phyloP scores from a whole-genome alignment of 2,888 invertebrate genomes.

The Standfussiana lucernea region DNA sequence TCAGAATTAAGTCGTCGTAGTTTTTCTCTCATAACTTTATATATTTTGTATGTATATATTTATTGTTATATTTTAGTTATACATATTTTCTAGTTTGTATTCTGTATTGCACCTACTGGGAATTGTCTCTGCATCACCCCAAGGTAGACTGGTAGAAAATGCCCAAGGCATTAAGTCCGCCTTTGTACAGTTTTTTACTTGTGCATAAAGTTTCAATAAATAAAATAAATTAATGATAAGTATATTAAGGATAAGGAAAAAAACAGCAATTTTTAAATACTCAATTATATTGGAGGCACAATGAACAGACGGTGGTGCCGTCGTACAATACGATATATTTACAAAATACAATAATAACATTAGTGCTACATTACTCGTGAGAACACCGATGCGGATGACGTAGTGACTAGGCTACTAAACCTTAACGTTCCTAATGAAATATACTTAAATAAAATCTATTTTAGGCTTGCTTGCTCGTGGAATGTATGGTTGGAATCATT shows the following conservation, averaged over 20 bases:
- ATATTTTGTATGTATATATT: no score
- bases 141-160: no score
- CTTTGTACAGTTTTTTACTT: no score
- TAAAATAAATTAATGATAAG: no score
- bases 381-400: slow-evolving; percentile 75
- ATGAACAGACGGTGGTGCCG: slow-evolving; percentile 80
- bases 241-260: neutral
- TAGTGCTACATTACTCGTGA: slow-evolving; percentile 67
- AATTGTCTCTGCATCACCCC: no score
- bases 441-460: slow-evolving; percentile 54
- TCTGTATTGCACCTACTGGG: no score
- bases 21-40: no score
- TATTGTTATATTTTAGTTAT: no score
- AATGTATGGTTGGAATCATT: slow-evolving; percentile 54
- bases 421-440: slow-evolving; percentile 53
- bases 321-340: slow-evolving; percentile 75
- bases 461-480: slow-evolving; percentile 55
- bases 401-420: slow-evolving; percentile 80
- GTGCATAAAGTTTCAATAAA: no score
- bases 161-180: no score
- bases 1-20: no score
- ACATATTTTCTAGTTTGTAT: no score
- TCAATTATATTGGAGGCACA: slow-evolving; percentile 88
- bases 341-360: slow-evolving; percentile 69
- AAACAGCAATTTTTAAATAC: slow-evolving; percentile 73